Conservation (phyloP, 2,113 vertebrate species). For the Microtus ochrogaster region DNA sequence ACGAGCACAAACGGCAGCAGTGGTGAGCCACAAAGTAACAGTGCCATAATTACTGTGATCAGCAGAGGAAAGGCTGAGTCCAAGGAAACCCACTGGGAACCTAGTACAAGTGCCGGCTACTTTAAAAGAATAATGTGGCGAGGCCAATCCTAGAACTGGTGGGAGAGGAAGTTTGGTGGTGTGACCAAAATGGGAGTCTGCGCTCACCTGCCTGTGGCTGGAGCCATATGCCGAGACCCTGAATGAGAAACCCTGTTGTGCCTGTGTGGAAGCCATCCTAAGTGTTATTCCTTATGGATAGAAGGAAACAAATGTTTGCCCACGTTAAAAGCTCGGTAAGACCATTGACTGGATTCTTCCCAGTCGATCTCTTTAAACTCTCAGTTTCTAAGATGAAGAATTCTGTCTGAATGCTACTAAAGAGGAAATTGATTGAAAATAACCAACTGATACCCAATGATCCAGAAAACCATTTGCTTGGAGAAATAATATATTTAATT, state of each 20-base stretch:
- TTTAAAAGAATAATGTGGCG: not conserved
- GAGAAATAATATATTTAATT: not conserved
- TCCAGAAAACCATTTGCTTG: not conserved
- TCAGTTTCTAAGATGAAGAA: not conserved
- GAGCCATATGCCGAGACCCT: not conserved
- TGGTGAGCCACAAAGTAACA: not conserved
- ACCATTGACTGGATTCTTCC: not conserved
- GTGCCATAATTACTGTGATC: not conserved
- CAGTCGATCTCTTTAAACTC: not conserved
- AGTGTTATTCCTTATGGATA: not conserved
- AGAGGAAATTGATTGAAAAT: constrained; percentile 28
- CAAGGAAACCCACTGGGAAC: not conserved
- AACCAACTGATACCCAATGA: not conserved
- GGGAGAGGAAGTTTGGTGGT: not conserved
- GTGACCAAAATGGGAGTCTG: not conserved
- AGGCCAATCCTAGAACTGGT: not conserved
- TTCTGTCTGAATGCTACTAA: not conserved
- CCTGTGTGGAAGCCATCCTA: not conserved
- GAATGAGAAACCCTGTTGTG: not conserved
- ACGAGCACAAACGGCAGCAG: not conserved
- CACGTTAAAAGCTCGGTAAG: not conserved
- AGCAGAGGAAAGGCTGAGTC: not conserved
- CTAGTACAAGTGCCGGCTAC: not conserved
- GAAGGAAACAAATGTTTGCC: not conserved
- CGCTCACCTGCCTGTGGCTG: not conserved